A percentile compares a stretch with the other conserved stretches of the same genome.
Evolutionary conservation across 2,113 vertebrate genomes (phyloP).

Genomic region (Campylomormyrus tamandua): DNA sequence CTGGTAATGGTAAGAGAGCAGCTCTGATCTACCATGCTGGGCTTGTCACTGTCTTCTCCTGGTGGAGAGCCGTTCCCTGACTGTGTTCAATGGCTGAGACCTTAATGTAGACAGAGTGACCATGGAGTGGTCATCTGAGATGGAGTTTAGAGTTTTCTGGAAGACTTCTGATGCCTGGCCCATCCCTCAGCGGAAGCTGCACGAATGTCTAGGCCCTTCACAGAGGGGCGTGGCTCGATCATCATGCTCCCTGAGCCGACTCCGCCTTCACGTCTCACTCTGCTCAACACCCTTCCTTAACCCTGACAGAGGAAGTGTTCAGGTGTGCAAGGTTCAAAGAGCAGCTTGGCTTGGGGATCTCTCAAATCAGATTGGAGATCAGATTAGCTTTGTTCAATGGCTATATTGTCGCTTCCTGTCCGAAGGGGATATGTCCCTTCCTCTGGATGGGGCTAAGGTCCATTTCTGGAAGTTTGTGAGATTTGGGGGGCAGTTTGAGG

Average conservation of each 20-base stretch:
- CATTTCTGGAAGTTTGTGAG: not conserved
- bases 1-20: not conserved
- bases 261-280: not conserved
- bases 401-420: not conserved
- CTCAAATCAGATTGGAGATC: not conserved
- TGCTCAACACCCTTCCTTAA: not conserved
- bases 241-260: not conserved
- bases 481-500: not conserved
- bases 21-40: not conserved
- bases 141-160: not conserved
- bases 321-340: not conserved
- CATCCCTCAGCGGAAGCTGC: not conserved
- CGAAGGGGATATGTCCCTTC: not conserved
- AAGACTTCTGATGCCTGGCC: not conserved
- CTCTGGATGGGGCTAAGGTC: not conserved
- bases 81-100: not conserved
- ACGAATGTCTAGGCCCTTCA: not conserved
- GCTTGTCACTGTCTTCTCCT: not conserved
- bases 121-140: not conserved
- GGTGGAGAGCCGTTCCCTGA: not conserved
- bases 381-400: not conserved
- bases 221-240: not conserved
- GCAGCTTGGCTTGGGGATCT: not conserved
- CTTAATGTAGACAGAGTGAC: not conserved
- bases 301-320: constrained; percentile 8